Base-by-base conservation (phyloP, 2,888 invertebrate genomes). In the Netelia virgata region DNA sequence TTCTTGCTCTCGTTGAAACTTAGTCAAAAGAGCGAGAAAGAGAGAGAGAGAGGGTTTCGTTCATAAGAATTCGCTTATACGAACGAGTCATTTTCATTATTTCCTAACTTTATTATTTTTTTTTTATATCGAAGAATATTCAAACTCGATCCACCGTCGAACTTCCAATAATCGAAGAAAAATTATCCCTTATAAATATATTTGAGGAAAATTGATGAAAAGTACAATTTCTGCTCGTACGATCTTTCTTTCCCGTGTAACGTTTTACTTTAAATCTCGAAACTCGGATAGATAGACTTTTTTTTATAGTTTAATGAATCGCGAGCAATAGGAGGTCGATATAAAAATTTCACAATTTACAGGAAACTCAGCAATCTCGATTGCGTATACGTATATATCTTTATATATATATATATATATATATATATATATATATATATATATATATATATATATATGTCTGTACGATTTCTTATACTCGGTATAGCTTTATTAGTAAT, bases 401-500 rank as follows among this genome's bases (percentile, higher is more conserved):
- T 14, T 47, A 47, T 47, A 47, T 47, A 47, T 14, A 47, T 47
- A 47, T 47, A 47, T 47, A 47, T 11, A 47, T 11, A 47, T 11
- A 47, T 47, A 11, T 47, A 47, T 47, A 47, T 47, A 47, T 47
- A 47, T 47, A 47, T 14, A 47, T 47, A 47, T 47, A 47, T 47
- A 47, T 11, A 47, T 11, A 47, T 11, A 47, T 47, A 47, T 47
- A 47, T 47, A 47, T 47, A 47, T 47, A 47, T 47, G 5, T 11
- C 47, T 47, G 11, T 43, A 47, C 10, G 14, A 47, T 47, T 14
- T 47, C 47, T 10, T 47, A 47, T 47, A 47, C 47, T 47, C 18
- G 47, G 70, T 47, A 64, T 36, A 16, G 10, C 16, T 47, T 47
- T 57, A 70, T 57, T 75, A 77, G 76, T 77, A 61, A 77, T 66